A percentile compares a stretch with the other conserved stretches of the same genome.
phyloP scores from a whole-genome alignment of 2,797 vertebrate genomes.

The Hyperoplus lanceolatus region DNA sequence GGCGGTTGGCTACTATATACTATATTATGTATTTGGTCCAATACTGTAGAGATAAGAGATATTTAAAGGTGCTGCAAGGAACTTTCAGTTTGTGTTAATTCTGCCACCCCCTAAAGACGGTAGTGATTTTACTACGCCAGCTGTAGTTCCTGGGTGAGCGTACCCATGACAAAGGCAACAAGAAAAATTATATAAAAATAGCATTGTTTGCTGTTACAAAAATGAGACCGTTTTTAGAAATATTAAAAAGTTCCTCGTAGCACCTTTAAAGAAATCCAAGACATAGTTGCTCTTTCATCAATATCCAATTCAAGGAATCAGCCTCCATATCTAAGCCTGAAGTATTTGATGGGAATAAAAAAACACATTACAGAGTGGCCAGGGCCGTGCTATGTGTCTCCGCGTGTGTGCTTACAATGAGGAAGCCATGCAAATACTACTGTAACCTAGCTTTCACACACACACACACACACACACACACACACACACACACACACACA shows the following conservation, averaged over 20 bases:
- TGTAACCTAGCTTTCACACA: background rate
- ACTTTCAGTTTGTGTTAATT: too few species aligned
- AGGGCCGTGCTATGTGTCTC: background rate
- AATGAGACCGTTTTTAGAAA: too few species aligned
- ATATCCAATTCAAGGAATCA: slow-evolving; percentile 4
- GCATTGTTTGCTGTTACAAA: background rate
- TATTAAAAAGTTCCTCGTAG: too few species aligned
- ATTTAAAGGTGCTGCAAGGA: too few species aligned
- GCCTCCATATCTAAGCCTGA: background rate
- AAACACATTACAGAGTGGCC: background rate
- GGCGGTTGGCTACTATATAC: too few species aligned
- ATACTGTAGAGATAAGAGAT: too few species aligned
- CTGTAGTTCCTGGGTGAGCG: too few species aligned
- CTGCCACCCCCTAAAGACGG: too few species aligned
- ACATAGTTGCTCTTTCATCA: background rate
- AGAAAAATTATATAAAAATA: background rate
- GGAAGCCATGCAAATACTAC: background rate
- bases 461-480: background rate
- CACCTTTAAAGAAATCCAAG: background rate
- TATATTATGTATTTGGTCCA: too few species aligned
- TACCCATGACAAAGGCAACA: too few species aligned
- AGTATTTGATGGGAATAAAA: slow-evolving; percentile 11
- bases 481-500: background rate
- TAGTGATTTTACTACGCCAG: too few species aligned
- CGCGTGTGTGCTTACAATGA: slow-evolving; percentile 19